Evolutionary conservation across 2,888 invertebrate species (phyloP).

Genomic region (Ophion costatus): DNA sequence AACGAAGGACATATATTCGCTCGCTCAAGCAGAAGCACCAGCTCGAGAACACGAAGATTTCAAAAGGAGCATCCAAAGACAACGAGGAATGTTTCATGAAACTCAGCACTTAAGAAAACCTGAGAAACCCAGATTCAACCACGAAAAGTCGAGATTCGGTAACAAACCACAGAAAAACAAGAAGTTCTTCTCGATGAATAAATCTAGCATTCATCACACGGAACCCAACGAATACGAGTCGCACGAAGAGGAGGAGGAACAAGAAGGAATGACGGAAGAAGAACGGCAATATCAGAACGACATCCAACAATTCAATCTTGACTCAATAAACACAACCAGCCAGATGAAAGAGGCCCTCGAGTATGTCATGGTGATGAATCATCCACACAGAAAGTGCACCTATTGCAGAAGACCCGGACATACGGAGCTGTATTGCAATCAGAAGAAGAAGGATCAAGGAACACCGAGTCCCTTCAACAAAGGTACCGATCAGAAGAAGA

Average conservation of each 20-base stretch:
- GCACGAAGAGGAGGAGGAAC: constrained; percentile 22
- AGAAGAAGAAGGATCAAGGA: constrained; percentile 45
- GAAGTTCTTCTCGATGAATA: constrained; percentile 34
- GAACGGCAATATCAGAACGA: constrained; percentile 43
- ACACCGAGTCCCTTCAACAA: constrained; percentile 52
- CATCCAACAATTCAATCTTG: constrained; percentile 36
- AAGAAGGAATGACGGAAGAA: constrained; percentile 6
- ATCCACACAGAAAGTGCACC: constrained; percentile 42
- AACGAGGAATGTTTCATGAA: constrained; percentile 53
- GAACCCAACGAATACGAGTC: constrained; percentile 9
- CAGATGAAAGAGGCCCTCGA: constrained; percentile 34
- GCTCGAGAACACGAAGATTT: constrained; percentile 49
- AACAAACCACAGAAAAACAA: constrained; percentile 22
- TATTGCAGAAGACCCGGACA: constrained; percentile 41
- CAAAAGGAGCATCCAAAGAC: constrained; percentile 52
- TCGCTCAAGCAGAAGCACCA: constrained; percentile 49
- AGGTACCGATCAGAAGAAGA: neutral
- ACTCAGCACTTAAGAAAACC: constrained; percentile 7
- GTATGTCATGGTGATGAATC: constrained; percentile 49
- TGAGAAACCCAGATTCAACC: constrained; percentile 26
- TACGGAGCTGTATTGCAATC: constrained; percentile 44
- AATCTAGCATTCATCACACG: constrained; percentile 25
- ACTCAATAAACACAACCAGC: constrained; percentile 37
- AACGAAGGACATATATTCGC: constrained; percentile 40
- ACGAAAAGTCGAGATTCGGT: constrained; percentile 18